Percentiles rank a stretch among this genome's conserved stretches.
These are phyloP conservation scores for Sarcophaga rosellei DNA, from an alignment of 2,888 invertebrate species.

Conservation along the genomic window DNA sequence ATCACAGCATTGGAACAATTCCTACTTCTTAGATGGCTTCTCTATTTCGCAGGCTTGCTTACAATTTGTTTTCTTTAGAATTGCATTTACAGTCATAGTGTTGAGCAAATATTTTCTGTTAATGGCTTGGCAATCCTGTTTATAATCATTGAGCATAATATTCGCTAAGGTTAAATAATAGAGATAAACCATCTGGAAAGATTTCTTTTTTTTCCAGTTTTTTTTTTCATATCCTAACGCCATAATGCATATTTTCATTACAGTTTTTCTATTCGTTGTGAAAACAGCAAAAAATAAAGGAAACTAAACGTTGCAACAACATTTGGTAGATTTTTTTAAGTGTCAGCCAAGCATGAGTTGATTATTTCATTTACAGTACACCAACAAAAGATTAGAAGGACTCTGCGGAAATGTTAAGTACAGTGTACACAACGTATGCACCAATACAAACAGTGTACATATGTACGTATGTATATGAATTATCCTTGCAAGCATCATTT, in stretches of 20 bases:
- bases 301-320: slow-evolving; percentile 57
- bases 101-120: neutral
- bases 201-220: slow-evolving; percentile 23
- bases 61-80: too few species aligned
- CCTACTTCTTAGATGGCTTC: too few species aligned
- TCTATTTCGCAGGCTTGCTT: too few species aligned
- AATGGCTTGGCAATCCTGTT: slow-evolving; percentile 34
- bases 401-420: slow-evolving; percentile 61
- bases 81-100: neutral
- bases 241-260: slow-evolving; percentile 26
- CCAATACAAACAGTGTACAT: neutral
- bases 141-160: slow-evolving; percentile 3
- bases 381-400: slow-evolving; percentile 13
- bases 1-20: too few species aligned
- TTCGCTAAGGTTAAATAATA: slow-evolving; percentile 11
- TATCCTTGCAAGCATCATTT: slow-evolving; percentile 43
- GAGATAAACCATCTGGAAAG: slow-evolving; percentile 54
- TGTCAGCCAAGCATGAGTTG: slow-evolving; percentile 69
- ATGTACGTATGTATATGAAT: neutral
- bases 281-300: neutral
- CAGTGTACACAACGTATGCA: slow-evolving; percentile 29
- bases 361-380: slow-evolving; percentile 26
- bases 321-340: slow-evolving; percentile 66
- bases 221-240: neutral
- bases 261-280: neutral